Conservation (phyloP, 2,888 invertebrate genomes). For the Gnatocerus cornutus region DNA sequence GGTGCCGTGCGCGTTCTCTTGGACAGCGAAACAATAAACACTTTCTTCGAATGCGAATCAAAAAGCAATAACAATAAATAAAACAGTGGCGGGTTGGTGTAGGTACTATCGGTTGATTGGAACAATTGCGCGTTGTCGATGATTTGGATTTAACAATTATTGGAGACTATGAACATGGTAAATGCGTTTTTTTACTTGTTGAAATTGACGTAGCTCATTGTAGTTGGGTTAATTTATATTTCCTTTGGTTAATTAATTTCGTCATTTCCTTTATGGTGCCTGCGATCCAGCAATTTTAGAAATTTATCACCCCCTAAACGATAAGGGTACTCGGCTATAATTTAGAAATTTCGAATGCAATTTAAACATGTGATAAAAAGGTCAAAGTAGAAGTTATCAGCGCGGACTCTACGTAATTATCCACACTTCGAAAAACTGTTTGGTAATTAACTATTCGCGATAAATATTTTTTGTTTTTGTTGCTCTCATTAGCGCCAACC, state of each 20-base stretch:
- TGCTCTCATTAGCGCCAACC: background rate
- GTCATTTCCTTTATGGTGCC: conserved; percentile 32
- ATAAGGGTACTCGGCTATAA: background rate
- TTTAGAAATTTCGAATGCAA: conserved; percentile 5
- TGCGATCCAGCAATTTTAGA: conserved; percentile 1
- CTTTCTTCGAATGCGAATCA: conserved; percentile 14
- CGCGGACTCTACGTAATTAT: conserved; percentile 3
- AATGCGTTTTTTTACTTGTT: conserved; percentile 5
- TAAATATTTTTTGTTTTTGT: background rate
- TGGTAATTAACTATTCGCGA: background rate
- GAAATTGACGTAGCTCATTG: background rate
- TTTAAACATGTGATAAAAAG: conserved; percentile 10
- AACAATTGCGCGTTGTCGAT: conserved; percentile 4
- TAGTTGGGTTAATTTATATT: conserved; percentile 15
- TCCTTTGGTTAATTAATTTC: conserved; percentile 32
- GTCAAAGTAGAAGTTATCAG: background rate
- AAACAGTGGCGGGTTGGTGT: conserved; percentile 33
- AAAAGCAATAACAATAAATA: background rate
- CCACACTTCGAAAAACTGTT: background rate
- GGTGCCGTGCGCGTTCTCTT: conserved; percentile 29
- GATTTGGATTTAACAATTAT: conserved; percentile 14
- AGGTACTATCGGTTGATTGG: conserved; percentile 10
- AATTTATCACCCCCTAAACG: conserved; percentile 20
- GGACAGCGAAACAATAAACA: conserved; percentile 1
- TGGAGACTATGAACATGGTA: conserved; percentile 38